A percentile compares a stretch with the other conserved stretches of the same genome.
Evolutionary conservation across 2,113 vertebrate species (phyloP).

Genomic region (Rallus limicola): DNA sequence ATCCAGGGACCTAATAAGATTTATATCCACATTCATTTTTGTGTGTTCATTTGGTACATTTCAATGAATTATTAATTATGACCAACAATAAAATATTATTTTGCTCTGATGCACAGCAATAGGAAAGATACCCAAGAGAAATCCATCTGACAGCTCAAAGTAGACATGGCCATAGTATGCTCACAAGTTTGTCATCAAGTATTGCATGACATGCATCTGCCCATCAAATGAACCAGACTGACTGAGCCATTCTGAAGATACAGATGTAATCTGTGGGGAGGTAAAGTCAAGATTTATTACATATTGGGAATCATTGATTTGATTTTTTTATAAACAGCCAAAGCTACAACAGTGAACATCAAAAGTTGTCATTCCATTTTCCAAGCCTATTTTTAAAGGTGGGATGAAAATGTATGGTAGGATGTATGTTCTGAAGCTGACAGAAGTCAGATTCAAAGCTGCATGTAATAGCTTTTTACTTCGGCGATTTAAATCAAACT

Average conservation of each 20-base stretch:
- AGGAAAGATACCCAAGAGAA: conserved; percentile 72
- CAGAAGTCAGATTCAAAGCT: conserved; percentile 23
- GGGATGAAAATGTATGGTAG: not conserved
- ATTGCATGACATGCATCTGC: conserved; percentile 63
- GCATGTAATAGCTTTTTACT: conserved; percentile 2
- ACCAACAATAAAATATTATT: conserved; percentile 81
- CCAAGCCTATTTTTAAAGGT: conserved; percentile 27
- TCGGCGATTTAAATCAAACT: conserved; percentile 5
- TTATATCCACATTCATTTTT: conserved; percentile 69
- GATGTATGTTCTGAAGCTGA: conserved; percentile 1
- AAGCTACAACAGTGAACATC: conserved; percentile 32
- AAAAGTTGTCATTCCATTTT: conserved; percentile 30
- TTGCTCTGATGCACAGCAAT: conserved; percentile 78
- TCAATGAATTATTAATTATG: conserved; percentile 85
- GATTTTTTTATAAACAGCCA: conserved; percentile 33
- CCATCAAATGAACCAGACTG: conserved; percentile 74
- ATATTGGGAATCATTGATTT: conserved; percentile 51
- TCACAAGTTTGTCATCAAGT: conserved; percentile 60
- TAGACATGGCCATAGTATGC: conserved; percentile 58
- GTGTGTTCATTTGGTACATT: conserved; percentile 74
- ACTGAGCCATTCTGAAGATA: conserved; percentile 64
- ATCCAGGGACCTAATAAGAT: conserved; percentile 77
- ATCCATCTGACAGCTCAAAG: conserved; percentile 73
- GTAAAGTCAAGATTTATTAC: conserved; percentile 58
- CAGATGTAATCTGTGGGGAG: conserved; percentile 68